These are phyloP conservation scores for Diachasma alloeum DNA, from an alignment of 1,140 invertebrate genomes.

Conservation along the genomic window DNA sequence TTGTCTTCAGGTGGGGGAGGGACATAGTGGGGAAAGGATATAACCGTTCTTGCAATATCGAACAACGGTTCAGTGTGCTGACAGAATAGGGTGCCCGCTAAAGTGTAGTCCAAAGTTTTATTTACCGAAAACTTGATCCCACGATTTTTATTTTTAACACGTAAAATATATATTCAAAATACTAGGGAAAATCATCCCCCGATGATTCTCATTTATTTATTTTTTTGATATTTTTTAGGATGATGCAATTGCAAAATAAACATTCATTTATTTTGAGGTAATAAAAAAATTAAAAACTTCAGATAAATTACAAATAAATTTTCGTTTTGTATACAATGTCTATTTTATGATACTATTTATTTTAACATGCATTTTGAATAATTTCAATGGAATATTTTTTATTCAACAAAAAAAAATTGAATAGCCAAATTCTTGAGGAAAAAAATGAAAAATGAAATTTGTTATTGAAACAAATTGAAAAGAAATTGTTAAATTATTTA, in stretches of 20 bases:
- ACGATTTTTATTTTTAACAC: too few relatives aligned
- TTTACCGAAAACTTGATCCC: neutral
- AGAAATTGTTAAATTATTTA: neutral
- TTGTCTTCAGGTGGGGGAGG: conserved; percentile 36
- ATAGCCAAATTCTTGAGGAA: neutral
- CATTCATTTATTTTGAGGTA: too few relatives aligned
- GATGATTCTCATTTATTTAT: too few relatives aligned
- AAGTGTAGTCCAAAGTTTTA: conserved; percentile 10
- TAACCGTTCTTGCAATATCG: conserved; percentile 57
- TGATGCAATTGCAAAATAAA: too few relatives aligned
- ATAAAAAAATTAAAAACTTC: too few relatives aligned
- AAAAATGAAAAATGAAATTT: neutral
- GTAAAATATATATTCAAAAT: too few relatives aligned
- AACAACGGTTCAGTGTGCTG: conserved; percentile 53
- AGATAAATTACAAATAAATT: too few relatives aligned
- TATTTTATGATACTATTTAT: too few relatives aligned
- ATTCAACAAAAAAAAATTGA: neutral
- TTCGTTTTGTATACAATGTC: too few relatives aligned
- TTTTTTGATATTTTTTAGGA: too few relatives aligned
- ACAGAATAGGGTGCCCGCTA: conserved; percentile 33
- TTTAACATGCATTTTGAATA: too few relatives aligned
- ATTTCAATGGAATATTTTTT: neutral
- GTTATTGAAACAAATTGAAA: neutral
- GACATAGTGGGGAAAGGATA: conserved; percentile 48
- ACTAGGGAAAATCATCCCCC: too few relatives aligned